Base-by-base conservation (phyloP, 1,140 invertebrate species). In the Sminthurinus signatus region DNA sequence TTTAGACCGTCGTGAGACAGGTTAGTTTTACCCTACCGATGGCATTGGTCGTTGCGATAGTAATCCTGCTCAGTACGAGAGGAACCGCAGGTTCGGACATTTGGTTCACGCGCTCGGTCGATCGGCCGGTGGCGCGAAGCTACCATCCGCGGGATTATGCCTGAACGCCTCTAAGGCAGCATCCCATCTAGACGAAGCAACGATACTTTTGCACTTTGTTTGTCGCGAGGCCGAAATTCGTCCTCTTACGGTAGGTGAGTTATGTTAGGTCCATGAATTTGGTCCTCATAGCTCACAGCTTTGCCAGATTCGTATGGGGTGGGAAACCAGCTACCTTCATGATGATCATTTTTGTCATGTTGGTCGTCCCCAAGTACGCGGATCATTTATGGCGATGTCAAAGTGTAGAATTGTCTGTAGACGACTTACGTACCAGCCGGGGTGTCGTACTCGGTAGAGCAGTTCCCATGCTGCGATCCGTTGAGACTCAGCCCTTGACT, bases 401-500 rank as follows among this genome's bases (percentile, higher is more conserved):
- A 70, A 74, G 73, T 73, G 77, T 73, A 69, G 79, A 77, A 78
- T 80, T 76, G 73, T 78, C 77, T 75, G 77, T 74, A 80, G 74
- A 81, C 76, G 79, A 81, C 78, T 75, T 78, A 76, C 73, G 71
- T 76, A 73, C 75, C 71, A 72, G 76, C 75, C 76, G 73, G 74
- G 75, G 76, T 77, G 75, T 79, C 74, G 78, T 80, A 78, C 67
- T 70, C 75, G 75, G 60, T 57, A 62, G 65, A 67, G 59, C 60
- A 62, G 60, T 74, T 73, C 72, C 72, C 74, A 74, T 69, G 74
- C 75, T 80, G 74, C 78, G 79, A 80, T 78, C 76, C 77, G 75
- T 78, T 81, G 80, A 80, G 77, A 80, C 76, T 76, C 72, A 73
- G 67, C 78, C 74, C n/a, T n/a, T n/a, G n/a, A n/a, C n/a, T n/a